Conservation (phyloP, 2,797 vertebrate species). For the Chanos chanos region DNA sequence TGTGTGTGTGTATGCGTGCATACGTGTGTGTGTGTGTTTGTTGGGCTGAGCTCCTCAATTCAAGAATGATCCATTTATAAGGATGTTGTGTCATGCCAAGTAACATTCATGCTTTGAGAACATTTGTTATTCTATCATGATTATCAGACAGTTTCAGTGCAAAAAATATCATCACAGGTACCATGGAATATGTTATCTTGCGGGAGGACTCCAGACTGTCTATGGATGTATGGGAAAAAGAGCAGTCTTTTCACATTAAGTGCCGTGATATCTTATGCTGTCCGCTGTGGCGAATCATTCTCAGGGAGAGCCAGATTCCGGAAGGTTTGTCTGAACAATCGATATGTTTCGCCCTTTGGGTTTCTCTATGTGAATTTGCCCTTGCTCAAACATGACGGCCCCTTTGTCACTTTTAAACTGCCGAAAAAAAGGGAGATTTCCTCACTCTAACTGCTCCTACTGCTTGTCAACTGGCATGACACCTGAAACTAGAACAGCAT, state of each 20-base stretch:
- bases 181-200: constrained; percentile 88
- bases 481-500: too few species aligned
- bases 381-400: too few species aligned
- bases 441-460: too few species aligned
- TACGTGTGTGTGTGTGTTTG: not conserved
- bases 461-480: too few species aligned
- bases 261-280: constrained; percentile 90
- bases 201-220: constrained; percentile 85
- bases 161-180: too few species aligned
- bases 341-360: too few species aligned
- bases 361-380: too few species aligned
- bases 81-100: too few species aligned
- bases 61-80: too few species aligned
- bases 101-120: not conserved
- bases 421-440: too few species aligned
- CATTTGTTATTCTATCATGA: constrained; percentile 68
- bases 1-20: constrained; percentile 5
- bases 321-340: constrained; percentile 78
- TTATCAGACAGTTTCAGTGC: constrained; percentile 78
- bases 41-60: too few species aligned
- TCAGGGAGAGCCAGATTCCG: constrained; percentile 81
- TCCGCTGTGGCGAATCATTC: constrained; percentile 83
- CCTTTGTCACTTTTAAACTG: too few species aligned
- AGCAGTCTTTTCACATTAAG: constrained; percentile 85
- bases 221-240: constrained; percentile 84